These are phyloP conservation scores for Epizoanthus stellaris DNA, from an alignment of 92 coral and sea anemone genomes.

Conservation along the genomic window DNA sequence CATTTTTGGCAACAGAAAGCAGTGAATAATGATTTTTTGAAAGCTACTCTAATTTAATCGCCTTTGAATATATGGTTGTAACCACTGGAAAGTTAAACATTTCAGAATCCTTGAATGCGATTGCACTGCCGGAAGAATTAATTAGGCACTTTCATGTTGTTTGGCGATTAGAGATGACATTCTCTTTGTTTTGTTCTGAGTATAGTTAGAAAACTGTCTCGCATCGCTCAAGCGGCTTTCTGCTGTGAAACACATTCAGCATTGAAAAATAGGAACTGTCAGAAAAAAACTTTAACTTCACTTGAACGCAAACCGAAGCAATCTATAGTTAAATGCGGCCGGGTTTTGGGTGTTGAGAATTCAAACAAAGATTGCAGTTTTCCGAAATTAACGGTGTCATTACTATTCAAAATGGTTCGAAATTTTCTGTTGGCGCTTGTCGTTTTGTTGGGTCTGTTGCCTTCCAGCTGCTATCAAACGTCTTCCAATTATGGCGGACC, in stretches of 20 bases:
- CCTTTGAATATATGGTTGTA: background rate
- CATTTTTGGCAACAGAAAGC: background rate
- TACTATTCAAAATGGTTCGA: background rate
- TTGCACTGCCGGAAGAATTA: constrained; percentile 16
- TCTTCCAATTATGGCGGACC: constrained; percentile 20
- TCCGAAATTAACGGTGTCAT: background rate
- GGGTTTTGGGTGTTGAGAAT: background rate
- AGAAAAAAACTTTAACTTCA: background rate
- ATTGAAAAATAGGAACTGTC: background rate
- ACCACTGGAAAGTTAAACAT: background rate
- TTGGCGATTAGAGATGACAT: background rate
- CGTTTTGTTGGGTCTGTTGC: background rate
- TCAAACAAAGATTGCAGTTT: background rate
- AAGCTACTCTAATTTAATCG: background rate
- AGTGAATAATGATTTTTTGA: background rate
- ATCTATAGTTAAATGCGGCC: background rate
- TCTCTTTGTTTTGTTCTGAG: background rate
- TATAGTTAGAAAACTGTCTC: background rate
- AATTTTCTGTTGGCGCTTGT: background rate
- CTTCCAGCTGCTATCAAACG: background rate
- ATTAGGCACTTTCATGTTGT: background rate
- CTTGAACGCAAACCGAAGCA: background rate
- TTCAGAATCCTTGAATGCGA: no score
- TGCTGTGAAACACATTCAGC: background rate
- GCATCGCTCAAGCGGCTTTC: background rate